These are phyloP conservation scores for Diorhabda elongata DNA, from an alignment of 1,140 invertebrate genomes.

Conservation along the genomic window DNA sequence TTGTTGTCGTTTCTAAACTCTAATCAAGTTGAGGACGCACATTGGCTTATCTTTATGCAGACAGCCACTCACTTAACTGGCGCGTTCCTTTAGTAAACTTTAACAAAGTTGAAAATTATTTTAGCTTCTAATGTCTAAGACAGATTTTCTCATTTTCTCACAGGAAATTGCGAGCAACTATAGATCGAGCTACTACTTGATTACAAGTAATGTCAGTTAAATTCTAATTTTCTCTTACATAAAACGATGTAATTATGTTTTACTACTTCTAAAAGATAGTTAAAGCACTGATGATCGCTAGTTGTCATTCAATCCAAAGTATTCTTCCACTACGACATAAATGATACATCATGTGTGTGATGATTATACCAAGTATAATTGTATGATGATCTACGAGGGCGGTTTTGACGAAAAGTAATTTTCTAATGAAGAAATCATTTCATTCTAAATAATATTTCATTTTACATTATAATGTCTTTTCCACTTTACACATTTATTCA, in stretches of 20 bases:
- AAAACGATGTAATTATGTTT: neutral
- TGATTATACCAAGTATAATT: no score
- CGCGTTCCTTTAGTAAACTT: neutral
- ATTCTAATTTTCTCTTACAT: neutral
- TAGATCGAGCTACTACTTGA: neutral
- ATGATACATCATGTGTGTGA: no score
- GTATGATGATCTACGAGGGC: no score
- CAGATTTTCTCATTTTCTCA: slow-evolving; percentile 2
- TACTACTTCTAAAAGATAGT: neutral
- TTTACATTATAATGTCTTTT: no score
- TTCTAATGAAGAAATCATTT: no score
- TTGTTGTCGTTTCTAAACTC: slow-evolving; percentile 1
- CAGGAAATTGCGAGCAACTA: slow-evolving; percentile 1
- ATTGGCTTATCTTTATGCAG: slow-evolving; percentile 2
- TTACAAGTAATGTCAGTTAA: neutral
- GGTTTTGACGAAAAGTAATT: no score
- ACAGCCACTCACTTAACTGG: neutral
- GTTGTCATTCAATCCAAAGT: no score
- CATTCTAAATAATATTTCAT: no score
- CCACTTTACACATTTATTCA: no score
- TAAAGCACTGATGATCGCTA: no score
- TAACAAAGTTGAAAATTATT: neutral
- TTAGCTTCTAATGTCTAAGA: neutral
- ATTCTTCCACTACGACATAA: no score
- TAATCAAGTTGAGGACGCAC: neutral